A percentile compares a stretch with the other conserved stretches of the same genome.
Conservation (phyloP, 2,888 invertebrate species). For the Andricus quercusramuli region DNA sequence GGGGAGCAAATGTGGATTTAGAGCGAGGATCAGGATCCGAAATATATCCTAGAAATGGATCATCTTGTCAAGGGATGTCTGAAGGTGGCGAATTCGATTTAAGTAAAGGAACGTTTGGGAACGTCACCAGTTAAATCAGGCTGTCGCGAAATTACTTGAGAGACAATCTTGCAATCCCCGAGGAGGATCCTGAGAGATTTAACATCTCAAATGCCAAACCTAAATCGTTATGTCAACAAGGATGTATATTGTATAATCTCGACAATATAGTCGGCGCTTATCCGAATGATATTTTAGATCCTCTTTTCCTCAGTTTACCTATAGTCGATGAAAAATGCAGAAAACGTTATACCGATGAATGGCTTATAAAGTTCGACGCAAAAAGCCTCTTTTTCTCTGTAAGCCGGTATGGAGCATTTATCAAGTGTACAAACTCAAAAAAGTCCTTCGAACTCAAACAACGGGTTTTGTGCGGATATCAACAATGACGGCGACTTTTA, state of each 20-base stretch:
- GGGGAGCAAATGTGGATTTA: not conserved
- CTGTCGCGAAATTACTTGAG: slow-evolving; percentile 33
- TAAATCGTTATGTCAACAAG: slow-evolving; percentile 1
- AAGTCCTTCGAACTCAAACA: no score
- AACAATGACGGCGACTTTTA: no score
- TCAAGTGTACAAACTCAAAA: no score
- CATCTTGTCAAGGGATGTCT: not conserved
- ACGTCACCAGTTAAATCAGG: slow-evolving; percentile 18
- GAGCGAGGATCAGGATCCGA: not conserved
- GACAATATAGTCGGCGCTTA: not conserved
- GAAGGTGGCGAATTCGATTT: slow-evolving; percentile 5
- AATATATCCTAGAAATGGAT: slow-evolving; percentile 1
- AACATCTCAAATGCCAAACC: not conserved
- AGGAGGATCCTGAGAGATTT: not conserved
- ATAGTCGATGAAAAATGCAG: not conserved
- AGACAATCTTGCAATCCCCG: not conserved
- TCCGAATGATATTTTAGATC: not conserved
- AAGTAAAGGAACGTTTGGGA: not conserved
- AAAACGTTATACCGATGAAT: not conserved
- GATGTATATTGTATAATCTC: not conserved
- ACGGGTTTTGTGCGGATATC: no score
- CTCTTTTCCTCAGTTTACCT: not conserved
- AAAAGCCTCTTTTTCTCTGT: no score
- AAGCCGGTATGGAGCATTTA: no score
- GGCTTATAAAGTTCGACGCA: not conserved